Conservation (phyloP, 92 coral and sea anemone genomes). For the Palythoa caribaeorum region DNA sequence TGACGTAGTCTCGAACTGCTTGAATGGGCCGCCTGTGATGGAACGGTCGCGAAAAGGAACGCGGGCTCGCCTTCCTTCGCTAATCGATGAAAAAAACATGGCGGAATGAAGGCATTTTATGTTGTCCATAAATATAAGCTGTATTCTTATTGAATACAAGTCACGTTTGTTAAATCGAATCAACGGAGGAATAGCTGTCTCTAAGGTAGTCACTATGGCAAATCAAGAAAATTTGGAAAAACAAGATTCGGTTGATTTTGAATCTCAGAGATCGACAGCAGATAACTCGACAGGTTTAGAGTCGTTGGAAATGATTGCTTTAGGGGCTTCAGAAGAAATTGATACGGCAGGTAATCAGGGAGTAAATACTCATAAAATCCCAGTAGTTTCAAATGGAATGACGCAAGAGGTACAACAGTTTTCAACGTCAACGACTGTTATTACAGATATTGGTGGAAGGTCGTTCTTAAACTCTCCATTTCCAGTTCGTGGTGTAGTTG, state of each 20-base stretch:
- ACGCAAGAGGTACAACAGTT: slow-evolving; percentile 35
- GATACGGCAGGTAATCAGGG: slow-evolving; percentile 52
- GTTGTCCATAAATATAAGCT: background rate
- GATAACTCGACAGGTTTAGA: slow-evolving; percentile 23
- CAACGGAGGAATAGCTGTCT: background rate
- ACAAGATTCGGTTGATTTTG: slow-evolving; percentile 4
- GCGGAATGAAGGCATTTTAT: slow-evolving; percentile 23
- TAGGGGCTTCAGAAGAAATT: slow-evolving; percentile 89
- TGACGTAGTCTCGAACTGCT: no score
- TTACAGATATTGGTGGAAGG: slow-evolving; percentile 25
- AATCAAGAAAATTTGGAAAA: slow-evolving; percentile 16
- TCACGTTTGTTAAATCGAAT: background rate
- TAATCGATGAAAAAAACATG: slow-evolving; percentile 53
- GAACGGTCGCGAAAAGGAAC: background rate
- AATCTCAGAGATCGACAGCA: slow-evolving; percentile 24
- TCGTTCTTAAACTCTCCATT: slow-evolving; percentile 37
- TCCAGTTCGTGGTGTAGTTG: slow-evolving; percentile 34
- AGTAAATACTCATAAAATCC: slow-evolving; percentile 10
- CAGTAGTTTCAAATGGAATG: slow-evolving; percentile 32
- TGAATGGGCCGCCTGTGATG: background rate
- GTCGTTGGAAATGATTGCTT: slow-evolving; percentile 46
- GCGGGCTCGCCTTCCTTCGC: slow-evolving; percentile 18
- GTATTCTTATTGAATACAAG: background rate
- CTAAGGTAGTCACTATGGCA: slow-evolving; percentile 3
- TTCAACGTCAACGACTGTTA: slow-evolving; percentile 12